A percentile compares a stretch with the other conserved stretches of the same genome.
phyloP scores from a whole-genome alignment of 2,888 invertebrate genomes.

The Cataglyphis albicans region DNA sequence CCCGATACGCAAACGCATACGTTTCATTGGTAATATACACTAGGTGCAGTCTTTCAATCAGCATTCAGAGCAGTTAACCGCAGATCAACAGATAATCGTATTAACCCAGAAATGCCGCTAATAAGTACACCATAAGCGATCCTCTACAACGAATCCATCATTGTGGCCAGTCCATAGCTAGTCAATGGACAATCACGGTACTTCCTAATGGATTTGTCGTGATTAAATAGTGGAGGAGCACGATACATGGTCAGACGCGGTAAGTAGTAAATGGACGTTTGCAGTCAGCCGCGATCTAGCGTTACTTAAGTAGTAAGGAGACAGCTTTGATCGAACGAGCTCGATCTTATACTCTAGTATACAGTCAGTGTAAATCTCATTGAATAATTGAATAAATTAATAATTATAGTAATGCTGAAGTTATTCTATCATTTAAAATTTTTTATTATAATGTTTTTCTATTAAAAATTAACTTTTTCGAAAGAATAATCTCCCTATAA shows the following conservation, averaged over 20 bases:
- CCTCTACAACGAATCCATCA: conserved; percentile 48
- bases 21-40: conserved; percentile 2
- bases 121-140: conserved; percentile 48
- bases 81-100: conserved; percentile 42
- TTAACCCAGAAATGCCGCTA: conserved; percentile 17
- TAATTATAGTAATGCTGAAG: background rate
- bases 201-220: conserved; percentile 52
- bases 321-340: conserved; percentile 29
- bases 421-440: background rate
- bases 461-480: background rate
- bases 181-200: conserved; percentile 56
- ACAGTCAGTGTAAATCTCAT: background rate
- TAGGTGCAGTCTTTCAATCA: conserved; percentile 34
- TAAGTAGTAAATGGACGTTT: conserved; percentile 49
- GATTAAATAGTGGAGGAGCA: conserved; percentile 40
- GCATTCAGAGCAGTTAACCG: conserved; percentile 7
- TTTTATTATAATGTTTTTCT: background rate
- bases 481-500: background rate
- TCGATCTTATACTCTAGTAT: background rate
- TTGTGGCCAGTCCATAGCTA: conserved; percentile 38
- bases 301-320: conserved; percentile 58
- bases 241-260: conserved; percentile 21
- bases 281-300: conserved; percentile 26
- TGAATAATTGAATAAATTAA: background rate
- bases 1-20: conserved; percentile 15